Evolutionary conservation across 2,113 vertebrate genomes (phyloP).

Genomic region (Elgaria multicarinata): DNA sequence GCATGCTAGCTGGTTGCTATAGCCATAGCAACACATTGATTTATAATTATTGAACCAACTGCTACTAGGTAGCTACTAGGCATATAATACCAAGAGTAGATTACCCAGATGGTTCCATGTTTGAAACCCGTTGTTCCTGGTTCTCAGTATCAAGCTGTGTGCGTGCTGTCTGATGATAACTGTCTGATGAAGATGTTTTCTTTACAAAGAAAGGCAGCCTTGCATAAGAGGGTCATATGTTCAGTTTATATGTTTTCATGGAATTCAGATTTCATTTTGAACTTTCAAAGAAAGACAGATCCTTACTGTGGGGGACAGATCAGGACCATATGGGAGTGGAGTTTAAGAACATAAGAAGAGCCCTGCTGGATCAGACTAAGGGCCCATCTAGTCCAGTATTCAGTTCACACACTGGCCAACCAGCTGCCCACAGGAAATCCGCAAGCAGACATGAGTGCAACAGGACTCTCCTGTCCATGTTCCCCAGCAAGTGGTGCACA

Average conservation of each 20-base stretch:
- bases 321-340: no score
- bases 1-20: neutral
- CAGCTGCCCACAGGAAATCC: no score
- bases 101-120: neutral
- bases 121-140: neutral
- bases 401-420: no score
- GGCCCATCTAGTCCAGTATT: no score
- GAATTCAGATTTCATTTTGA: no score
- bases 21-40: neutral
- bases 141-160: neutral
- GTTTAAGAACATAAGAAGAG: no score
- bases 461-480: no score
- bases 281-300: no score
- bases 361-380: no score
- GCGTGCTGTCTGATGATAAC: neutral
- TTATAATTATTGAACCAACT: neutral
- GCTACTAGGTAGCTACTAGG: neutral
- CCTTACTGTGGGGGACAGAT: no score
- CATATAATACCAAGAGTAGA: neutral
- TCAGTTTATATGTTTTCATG: neutral
- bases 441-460: no score
- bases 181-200: neutral
- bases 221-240: neutral
- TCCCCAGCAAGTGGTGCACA: no score
- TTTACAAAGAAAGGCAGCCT: neutral